Conservation (phyloP, 2,113 vertebrate species). For the Chionis minor region DNA sequence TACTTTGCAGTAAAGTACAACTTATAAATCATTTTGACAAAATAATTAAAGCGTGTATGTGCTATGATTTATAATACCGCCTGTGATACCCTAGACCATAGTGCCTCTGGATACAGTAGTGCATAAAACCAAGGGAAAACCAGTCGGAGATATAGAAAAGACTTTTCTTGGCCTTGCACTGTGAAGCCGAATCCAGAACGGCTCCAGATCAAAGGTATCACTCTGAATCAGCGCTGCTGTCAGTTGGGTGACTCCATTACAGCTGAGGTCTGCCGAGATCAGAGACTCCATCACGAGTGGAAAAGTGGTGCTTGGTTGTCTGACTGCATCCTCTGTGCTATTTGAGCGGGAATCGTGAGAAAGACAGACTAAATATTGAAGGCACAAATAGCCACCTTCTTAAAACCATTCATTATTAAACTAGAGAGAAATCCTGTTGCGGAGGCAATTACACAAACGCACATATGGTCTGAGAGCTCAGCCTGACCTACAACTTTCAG, state of each 20-base stretch:
- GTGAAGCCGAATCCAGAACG: background rate
- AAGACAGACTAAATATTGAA: background rate
- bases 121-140: background rate
- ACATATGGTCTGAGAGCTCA: background rate
- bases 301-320: background rate
- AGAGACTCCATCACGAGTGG: background rate
- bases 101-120: background rate
- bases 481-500: background rate
- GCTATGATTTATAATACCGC: background rate
- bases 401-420: background rate
- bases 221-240: background rate
- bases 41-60: slow-evolving; percentile 46
- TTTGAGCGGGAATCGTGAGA: background rate
- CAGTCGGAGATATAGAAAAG: background rate
- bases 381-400: background rate
- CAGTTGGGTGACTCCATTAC: background rate
- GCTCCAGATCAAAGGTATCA: background rate
- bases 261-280: background rate
- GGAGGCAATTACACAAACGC: background rate
- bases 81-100: background rate
- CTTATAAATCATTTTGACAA: slow-evolving; percentile 57
- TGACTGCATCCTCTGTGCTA: background rate
- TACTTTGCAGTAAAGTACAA: background rate
- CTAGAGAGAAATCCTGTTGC: background rate
- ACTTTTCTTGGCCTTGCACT: background rate